A percentile compares a stretch with the other conserved stretches of the same genome.
phyloP scores from a whole-genome alignment of 2,888 invertebrate genomes.

The Chloromyia formosa region DNA sequence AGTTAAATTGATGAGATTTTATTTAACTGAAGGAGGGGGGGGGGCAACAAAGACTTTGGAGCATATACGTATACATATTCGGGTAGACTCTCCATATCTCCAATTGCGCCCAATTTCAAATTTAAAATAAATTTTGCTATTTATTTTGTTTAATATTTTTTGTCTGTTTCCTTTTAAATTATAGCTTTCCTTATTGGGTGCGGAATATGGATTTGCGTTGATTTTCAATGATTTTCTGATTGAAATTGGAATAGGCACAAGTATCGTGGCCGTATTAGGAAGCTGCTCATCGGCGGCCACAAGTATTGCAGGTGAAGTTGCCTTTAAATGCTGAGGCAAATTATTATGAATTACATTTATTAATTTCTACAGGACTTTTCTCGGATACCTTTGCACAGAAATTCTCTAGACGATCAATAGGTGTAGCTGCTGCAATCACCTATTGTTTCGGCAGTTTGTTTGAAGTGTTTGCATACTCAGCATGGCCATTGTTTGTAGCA shows the following conservation, averaged over 20 bases:
- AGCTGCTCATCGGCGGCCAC: constrained; percentile 69
- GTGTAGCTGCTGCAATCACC: background rate
- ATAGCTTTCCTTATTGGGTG: constrained; percentile 2
- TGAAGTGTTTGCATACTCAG: constrained; percentile 19
- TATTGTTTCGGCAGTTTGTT: constrained; percentile 10
- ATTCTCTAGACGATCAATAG: constrained; percentile 60
- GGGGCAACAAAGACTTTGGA: no score
- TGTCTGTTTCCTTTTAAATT: no score
- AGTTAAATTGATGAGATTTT: no score
- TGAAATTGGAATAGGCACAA: constrained; percentile 72
- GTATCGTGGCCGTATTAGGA: constrained; percentile 74
- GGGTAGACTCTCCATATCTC: no score
- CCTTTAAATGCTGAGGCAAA: no score
- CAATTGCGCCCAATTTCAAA: no score
- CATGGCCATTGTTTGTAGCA: constrained; percentile 7
- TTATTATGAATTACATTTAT: background rate
- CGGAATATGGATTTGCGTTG: constrained; percentile 68
- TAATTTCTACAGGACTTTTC: constrained; percentile 69
- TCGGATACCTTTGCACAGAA: constrained; percentile 65
- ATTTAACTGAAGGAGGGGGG: no score
- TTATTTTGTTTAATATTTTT: background rate
- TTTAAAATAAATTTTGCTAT: background rate
- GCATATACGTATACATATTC: no score
- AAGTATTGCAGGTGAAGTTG: constrained; percentile 62
- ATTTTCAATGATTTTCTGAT: constrained; percentile 76